These are phyloP conservation scores for Spinus olivaceus DNA, from an alignment of 2,797 vertebrate species.

Conservation along the genomic window DNA sequence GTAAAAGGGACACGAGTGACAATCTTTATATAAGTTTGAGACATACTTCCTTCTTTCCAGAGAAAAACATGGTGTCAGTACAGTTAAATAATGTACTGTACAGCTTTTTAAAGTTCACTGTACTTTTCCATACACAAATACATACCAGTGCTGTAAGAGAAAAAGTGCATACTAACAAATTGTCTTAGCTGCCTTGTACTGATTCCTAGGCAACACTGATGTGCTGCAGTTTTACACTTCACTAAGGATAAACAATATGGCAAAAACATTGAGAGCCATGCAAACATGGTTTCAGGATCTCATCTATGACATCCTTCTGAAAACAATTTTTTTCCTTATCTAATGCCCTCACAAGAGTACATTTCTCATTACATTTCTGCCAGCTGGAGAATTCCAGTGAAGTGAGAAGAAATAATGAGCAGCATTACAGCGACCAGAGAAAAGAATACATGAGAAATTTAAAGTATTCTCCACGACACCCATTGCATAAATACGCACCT, in stretches of 20 bases:
- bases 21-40: neutral
- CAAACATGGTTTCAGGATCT: slow-evolving; percentile 44
- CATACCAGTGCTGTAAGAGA: neutral
- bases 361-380: slow-evolving; percentile 59
- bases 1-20: neutral
- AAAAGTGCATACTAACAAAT: neutral
- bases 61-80: neutral
- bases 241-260: slow-evolving; percentile 28
- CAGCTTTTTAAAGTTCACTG: neutral
- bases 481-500: neutral
- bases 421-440: neutral
- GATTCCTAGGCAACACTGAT: slow-evolving; percentile 47
- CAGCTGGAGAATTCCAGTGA: slow-evolving; percentile 42
- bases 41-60: neutral
- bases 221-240: slow-evolving; percentile 30
- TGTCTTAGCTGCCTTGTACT: slow-evolving; percentile 4
- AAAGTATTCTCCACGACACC: neutral
- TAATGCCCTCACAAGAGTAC: slow-evolving; percentile 45
- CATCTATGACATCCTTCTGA: slow-evolving; percentile 37
- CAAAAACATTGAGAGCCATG: slow-evolving; percentile 46
- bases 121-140: neutral
- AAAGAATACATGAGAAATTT: neutral
- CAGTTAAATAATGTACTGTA: neutral
- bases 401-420: slow-evolving; percentile 42
- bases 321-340: slow-evolving; percentile 10